Evolutionary conservation across 2,888 invertebrate species (phyloP), one percentile per base, ranked within the genome.

Genomic region (Rambutsinella grinnellia): DNA sequence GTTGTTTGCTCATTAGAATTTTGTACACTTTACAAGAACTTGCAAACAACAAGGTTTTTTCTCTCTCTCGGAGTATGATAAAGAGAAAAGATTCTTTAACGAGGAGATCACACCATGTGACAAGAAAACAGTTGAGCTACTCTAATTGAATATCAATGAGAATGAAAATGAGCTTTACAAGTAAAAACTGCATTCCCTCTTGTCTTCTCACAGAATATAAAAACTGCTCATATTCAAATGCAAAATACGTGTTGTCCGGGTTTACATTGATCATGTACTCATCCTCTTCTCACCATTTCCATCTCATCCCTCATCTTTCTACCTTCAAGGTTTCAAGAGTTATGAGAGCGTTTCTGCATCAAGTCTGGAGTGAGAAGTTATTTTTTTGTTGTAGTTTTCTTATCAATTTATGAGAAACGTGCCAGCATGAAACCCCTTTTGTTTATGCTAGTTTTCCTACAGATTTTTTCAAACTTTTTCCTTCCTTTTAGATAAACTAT

Each of bases 121-220:
- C 72, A 72, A 65, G 72, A 36, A n/a, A n/a, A n/a, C n/a, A 65
- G 65, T 66, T 65, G 27, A 60, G 74, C 76, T 76, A 63, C 78
- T 79, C 76, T 80, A 74, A 77, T 75, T 78, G 77, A 79, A 79
- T 79, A 62, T 75, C 77, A 79, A 77, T 79, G 79, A 79, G 72
- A 51, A 66, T 60, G 54, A 76, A 76, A 76, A 76, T 69, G 54
- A 72, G 60, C 58, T 21, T 46, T n/a, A n/a, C n/a, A n/a, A n/a
- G n/a, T n/a, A n/a, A n/a, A n/a, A n/a, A n/a, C n/a, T n/a, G n/a
- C n/a, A n/a, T n/a, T n/a, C n/a, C n/a, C n/a, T n/a, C n/a, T n/a
- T n/a, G n/a, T n/a, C n/a, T n/a, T n/a, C n/a, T n/a, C n/a, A n/a
- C n/a, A n/a, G n/a, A n/a, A n/a, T n/a, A n/a, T n/a, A 28, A 53